A percentile compares a stretch with the other conserved stretches of the same genome.
These are phyloP conservation scores for Biston stratarius DNA, from an alignment of 2,888 invertebrate genomes.

Conservation along the genomic window DNA sequence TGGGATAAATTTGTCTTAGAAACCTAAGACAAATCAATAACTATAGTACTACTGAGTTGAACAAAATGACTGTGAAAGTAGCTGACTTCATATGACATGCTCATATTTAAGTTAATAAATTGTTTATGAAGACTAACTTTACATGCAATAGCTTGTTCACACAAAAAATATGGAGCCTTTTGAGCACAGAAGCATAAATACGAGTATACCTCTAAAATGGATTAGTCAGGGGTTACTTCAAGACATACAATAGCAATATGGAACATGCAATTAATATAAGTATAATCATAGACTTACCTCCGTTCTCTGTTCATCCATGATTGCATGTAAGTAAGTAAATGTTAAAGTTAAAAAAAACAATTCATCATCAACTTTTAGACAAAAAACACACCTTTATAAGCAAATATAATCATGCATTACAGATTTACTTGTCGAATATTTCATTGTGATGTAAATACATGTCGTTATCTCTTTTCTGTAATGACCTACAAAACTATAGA, in stretches of 20 bases:
- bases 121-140: too few species aligned
- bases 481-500: too few species aligned
- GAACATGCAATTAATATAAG: conserved; percentile 47
- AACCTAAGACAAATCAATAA: too few species aligned
- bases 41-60: too few species aligned
- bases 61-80: too few species aligned
- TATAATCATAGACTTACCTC: conserved; percentile 72
- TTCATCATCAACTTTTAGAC: conserved; percentile 21
- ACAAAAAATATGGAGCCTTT: too few species aligned
- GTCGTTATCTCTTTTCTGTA: conserved; percentile 2
- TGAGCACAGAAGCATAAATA: too few species aligned
- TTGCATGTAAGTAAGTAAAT: conserved; percentile 81
- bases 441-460: background rate
- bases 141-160: too few species aligned
- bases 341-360: conserved; percentile 40
- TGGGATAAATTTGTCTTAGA: too few species aligned
- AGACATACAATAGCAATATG: conserved; percentile 9
- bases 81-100: too few species aligned
- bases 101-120: too few species aligned
- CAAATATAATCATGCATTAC: conserved; percentile 19
- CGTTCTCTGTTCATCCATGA: conserved; percentile 77
- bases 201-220: background rate
- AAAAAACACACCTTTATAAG: conserved; percentile 24
- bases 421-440: background rate
- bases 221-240: background rate